Base-by-base conservation (phyloP, 2,113 vertebrate species). In the Seriola rivoliana region DNA sequence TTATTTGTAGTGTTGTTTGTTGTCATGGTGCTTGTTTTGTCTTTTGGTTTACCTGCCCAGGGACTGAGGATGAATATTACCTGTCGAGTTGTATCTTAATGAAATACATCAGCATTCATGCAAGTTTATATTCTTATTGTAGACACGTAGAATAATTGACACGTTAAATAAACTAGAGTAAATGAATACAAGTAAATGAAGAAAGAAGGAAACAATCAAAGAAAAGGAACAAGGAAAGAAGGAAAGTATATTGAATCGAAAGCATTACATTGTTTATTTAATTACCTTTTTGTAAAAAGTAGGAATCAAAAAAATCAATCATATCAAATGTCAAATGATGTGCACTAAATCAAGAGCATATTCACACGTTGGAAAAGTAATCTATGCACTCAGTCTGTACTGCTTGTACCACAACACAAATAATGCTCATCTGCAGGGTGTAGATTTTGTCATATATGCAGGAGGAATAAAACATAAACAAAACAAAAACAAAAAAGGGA, bases 401-500 rank as follows among this genome's bases (percentile, higher is more conserved):
- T 58, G 48, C 52, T 36, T 88, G 17, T n/a, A 65, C 34, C 29
- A 50, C 59, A 71, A 70, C 21, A 48, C 54, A 87, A 85, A 84
- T 77, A 8, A 42, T 80, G 73, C 74, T 81, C 40, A 71, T 93
- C 65, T 72, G 74, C 66, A 76, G 79, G 76, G 82, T 73, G 78
- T 85, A 80, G 40, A 78, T 79, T 88, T 85, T 89, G n/a, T 71
- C 42, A 85, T 75, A 44, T 76, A 87, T 89, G 82, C 74, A 75
- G 82, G 76, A 89, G 83, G 65, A 85, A 87, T 67, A 68, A 76
- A 83, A 80, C 44, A 55, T 79, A 83, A 92, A 77, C 17, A 81
- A 80, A 92, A 90, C 68, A 83, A 87, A 82, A 90, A 89, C 74
- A 91, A 91, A 88, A 90, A 92, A 80, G 71, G 69, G 60, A 90